Evolutionary conservation across 2,888 invertebrate genomes (phyloP).

Genomic region (Protodeltote pygarga): DNA sequence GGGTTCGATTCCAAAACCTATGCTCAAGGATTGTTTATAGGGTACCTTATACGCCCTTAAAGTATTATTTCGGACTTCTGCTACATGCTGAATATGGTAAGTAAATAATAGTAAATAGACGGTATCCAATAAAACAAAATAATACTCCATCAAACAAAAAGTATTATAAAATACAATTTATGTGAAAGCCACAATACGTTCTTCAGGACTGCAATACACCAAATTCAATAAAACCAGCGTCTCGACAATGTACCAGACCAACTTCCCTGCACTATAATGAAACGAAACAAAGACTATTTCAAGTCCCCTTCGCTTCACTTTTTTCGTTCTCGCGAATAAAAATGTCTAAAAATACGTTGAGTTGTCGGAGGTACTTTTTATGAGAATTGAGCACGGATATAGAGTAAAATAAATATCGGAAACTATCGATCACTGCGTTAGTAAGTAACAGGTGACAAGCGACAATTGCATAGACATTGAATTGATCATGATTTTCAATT

Average conservation of each 20-base stretch:
- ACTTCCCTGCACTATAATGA: slow-evolving; percentile 53
- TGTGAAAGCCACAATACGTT: slow-evolving; percentile 26
- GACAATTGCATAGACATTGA: too few relatives aligned
- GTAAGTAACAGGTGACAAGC: too few relatives aligned
- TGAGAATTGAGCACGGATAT: too few relatives aligned
- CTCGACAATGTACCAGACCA: slow-evolving; percentile 20
- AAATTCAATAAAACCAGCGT: slow-evolving; percentile 43
- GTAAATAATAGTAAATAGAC: too few relatives aligned
- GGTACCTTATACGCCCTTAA: too few relatives aligned
- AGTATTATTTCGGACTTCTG: too few relatives aligned
- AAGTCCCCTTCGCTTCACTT: slow-evolving; percentile 47
- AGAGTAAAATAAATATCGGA: too few relatives aligned
- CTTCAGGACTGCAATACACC: slow-evolving; percentile 31
- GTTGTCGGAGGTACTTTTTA: slow-evolving; percentile 74
- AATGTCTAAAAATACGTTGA: slow-evolving; percentile 73
- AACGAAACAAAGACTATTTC: slow-evolving; percentile 63
- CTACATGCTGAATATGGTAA: too few relatives aligned
- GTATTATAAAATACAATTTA: slow-evolving; percentile 11
- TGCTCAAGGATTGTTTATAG: too few relatives aligned
- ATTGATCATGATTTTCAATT: too few relatives aligned
- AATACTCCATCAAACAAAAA: slow-evolving; percentile 4
- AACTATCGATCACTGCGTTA: too few relatives aligned
- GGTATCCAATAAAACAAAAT: slow-evolving; percentile 6
- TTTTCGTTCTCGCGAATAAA: slow-evolving; percentile 62
- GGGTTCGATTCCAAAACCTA: too few relatives aligned